These are phyloP conservation scores for Diprion similis DNA, from an alignment of 1,140 invertebrate genomes.

Conservation along the genomic window DNA sequence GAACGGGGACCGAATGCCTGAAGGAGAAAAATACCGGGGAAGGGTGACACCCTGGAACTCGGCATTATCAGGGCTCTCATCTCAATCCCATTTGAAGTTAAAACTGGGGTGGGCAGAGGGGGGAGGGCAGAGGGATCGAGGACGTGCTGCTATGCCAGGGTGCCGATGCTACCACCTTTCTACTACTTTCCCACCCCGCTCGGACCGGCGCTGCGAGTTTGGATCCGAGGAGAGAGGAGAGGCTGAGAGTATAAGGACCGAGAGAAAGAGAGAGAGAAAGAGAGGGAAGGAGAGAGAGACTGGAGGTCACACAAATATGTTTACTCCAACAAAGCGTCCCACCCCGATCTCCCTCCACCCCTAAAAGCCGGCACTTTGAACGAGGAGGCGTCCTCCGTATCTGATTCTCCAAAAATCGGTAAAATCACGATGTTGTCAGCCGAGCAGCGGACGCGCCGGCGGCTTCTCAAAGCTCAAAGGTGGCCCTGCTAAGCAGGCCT, in stretches of 20 bases:
- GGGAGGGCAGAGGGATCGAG: slow-evolving; percentile 26
- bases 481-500: slow-evolving; percentile 29
- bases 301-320: slow-evolving; percentile 14
- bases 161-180: slow-evolving; percentile 4
- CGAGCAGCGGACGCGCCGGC: slow-evolving; percentile 20
- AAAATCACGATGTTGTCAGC: slow-evolving; percentile 39
- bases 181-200: slow-evolving; percentile 35
- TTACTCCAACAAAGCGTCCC: slow-evolving; percentile 4
- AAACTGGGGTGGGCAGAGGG: slow-evolving; percentile 17
- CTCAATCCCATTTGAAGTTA: slow-evolving; percentile 38
- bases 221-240: slow-evolving; percentile 1
- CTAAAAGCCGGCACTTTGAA: slow-evolving; percentile 34
- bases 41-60: not conserved
- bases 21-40: too few species aligned
- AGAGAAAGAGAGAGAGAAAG: slow-evolving; percentile 4
- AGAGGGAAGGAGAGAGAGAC: too few species aligned
- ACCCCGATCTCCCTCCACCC: not conserved
- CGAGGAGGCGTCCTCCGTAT: slow-evolving; percentile 25
- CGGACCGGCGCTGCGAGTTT: not conserved
- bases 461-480: slow-evolving; percentile 41
- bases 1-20: too few species aligned
- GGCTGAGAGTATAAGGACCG: slow-evolving; percentile 11
- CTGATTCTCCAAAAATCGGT: slow-evolving; percentile 36
- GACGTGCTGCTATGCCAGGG: slow-evolving; percentile 44
- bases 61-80: slow-evolving; percentile 41